phyloP scores from a whole-genome alignment of 1,140 invertebrate species.

The Pinna nobilis region DNA sequence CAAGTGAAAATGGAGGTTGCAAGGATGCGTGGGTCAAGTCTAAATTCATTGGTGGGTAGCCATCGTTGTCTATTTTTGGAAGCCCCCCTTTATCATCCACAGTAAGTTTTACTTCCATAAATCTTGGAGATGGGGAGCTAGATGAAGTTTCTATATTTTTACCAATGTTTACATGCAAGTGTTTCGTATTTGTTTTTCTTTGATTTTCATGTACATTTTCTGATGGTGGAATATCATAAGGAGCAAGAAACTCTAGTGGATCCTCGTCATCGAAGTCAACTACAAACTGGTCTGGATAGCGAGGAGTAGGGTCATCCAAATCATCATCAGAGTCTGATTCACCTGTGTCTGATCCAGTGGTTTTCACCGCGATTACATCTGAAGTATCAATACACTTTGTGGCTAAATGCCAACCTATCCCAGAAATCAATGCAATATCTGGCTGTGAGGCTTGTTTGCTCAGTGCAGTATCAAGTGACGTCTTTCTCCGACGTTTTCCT shows the following conservation, averaged over 20 bases:
- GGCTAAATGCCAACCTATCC: slow-evolving; percentile 71
- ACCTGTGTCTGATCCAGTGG: slow-evolving; percentile 18
- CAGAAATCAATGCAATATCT: slow-evolving; percentile 65
- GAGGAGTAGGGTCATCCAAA: slow-evolving; percentile 27
- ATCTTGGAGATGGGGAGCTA: slow-evolving; percentile 42
- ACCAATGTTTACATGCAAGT: neutral
- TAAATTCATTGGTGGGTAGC: slow-evolving; percentile 63
- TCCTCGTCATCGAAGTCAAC: slow-evolving; percentile 10
- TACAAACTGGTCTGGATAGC: neutral
- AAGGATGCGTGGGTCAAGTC: slow-evolving; percentile 58
- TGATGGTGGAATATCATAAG: slow-evolving; percentile 18
- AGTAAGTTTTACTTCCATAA: slow-evolving; percentile 43
- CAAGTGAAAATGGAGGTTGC: neutral
- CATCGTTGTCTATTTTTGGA: slow-evolving; percentile 57
- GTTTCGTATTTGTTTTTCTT: neutral
- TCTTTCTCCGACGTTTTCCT: slow-evolving; percentile 48
- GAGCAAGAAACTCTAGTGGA: neutral
- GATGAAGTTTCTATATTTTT: slow-evolving; percentile 27
- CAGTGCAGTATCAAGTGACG: slow-evolving; percentile 29
- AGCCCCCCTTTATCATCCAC: slow-evolving; percentile 25
- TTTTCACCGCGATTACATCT: slow-evolving; percentile 54
- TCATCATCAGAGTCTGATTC: slow-evolving; percentile 49
- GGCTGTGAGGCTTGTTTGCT: slow-evolving; percentile 52
- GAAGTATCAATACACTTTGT: slow-evolving; percentile 62
- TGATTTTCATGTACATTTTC: slow-evolving; percentile 2